These are phyloP conservation scores for Poeciliopsis paucimaculata DNA, from an alignment of 2,797 vertebrate species.

Conservation along the genomic window DNA sequence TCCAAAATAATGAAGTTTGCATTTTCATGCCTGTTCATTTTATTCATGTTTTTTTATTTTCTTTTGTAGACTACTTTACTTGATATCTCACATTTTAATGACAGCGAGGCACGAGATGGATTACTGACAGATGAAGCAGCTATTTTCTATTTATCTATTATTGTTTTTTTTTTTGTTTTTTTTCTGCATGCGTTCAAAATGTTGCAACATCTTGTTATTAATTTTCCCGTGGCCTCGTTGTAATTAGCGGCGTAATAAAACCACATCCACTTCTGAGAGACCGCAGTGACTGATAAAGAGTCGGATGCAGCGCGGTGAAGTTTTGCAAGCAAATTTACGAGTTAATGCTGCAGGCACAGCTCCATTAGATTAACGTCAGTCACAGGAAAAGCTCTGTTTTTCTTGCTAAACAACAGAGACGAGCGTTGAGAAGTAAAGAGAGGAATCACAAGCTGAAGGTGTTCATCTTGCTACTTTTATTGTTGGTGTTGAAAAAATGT, in stretches of 20 bases:
- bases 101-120: not conserved
- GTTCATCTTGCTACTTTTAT: conserved; percentile 3
- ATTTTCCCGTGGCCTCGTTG: not conserved
- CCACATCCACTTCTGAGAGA: not conserved
- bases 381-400: conserved; percentile 13
- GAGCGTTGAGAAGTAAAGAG: conserved; percentile 6
- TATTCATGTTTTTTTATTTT: not conserved
- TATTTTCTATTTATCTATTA: too few relatives aligned
- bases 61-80: not conserved
- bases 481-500: not conserved
- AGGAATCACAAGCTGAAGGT: conserved; percentile 8
- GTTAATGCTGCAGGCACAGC: conserved; percentile 8
- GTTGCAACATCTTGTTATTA: not conserved
- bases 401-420: not conserved
- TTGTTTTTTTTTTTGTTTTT: too few relatives aligned
- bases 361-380: conserved; percentile 10
- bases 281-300: not conserved
- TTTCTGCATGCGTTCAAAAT: not conserved
- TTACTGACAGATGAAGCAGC: not conserved
- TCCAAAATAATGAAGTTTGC: not conserved
- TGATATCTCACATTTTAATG: not conserved
- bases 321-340: not conserved
- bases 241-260: not conserved
- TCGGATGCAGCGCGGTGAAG: not conserved
- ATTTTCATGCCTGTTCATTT: not conserved